Percentiles rank a stretch among this genome's conserved stretches.
phyloP scores from a whole-genome alignment of 2,113 vertebrate species.

The Eira barbara region DNA sequence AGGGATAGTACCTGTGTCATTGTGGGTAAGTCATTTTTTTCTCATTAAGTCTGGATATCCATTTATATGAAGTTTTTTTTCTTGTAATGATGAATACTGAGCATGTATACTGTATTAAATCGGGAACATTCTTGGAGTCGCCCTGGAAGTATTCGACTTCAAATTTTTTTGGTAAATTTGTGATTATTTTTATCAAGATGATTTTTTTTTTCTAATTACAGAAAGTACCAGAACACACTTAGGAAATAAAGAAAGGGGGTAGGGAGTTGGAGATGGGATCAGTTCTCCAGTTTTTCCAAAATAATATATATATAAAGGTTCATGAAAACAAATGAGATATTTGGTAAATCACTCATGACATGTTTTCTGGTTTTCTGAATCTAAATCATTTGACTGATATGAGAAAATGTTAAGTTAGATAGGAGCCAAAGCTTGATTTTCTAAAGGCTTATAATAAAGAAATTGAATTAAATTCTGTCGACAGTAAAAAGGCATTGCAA shows the following conservation, averaged over 20 bases:
- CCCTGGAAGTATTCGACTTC: conserved; percentile 19
- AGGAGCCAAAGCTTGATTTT: conserved; percentile 4
- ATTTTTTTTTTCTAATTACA: background rate
- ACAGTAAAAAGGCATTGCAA: background rate
- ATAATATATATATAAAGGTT: background rate
- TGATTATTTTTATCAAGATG: background rate
- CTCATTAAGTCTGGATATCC: conserved; percentile 1
- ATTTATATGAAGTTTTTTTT: background rate
- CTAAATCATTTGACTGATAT: background rate
- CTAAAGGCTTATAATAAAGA: background rate
- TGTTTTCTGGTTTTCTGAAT: background rate
- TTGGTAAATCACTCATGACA: background rate
- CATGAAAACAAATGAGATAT: background rate
- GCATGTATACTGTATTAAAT: background rate
- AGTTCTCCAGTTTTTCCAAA: background rate
- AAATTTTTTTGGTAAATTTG: background rate
- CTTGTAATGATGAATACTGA: background rate
- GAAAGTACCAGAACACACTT: background rate
- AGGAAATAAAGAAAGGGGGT: background rate
- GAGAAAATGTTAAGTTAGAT: background rate
- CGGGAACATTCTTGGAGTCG: background rate
- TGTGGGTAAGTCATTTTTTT: background rate
- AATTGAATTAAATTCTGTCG: background rate
- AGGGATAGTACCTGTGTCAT: background rate
- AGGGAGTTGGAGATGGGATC: background rate